These are phyloP conservation scores for Andricus grossulariae DNA, from an alignment of 1,140 invertebrate species.

Conservation along the genomic window DNA sequence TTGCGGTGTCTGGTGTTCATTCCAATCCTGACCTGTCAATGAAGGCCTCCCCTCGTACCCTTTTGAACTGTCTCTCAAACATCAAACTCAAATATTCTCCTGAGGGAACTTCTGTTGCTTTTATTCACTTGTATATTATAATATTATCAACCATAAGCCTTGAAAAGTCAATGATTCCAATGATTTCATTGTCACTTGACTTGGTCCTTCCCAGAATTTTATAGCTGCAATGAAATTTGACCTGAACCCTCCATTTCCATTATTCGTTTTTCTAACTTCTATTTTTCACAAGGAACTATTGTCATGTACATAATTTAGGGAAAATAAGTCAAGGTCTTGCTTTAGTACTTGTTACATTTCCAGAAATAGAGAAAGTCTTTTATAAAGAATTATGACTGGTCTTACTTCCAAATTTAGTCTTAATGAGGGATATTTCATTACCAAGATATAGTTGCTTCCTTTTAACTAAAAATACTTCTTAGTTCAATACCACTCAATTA, in stretches of 20 bases:
- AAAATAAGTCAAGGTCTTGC: too few species aligned
- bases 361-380: too few species aligned
- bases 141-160: background rate
- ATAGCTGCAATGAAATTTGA: conserved; percentile 7
- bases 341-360: too few species aligned
- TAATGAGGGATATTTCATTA: too few species aligned
- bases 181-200: conserved; percentile 22
- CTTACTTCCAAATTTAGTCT: too few species aligned
- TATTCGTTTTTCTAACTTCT: too few species aligned
- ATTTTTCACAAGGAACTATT: too few species aligned
- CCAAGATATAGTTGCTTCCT: background rate
- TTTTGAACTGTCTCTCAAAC: background rate
- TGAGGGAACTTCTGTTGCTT: background rate
- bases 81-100: background rate
- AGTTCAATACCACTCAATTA: too few species aligned
- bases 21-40: background rate
- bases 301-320: too few species aligned
- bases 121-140: background rate
- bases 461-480: background rate
- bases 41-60: background rate
- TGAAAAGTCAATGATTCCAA: conserved; percentile 6
- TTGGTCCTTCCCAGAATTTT: conserved; percentile 14
- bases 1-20: background rate
- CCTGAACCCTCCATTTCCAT: background rate
- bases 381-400: too few species aligned